Conservation (phyloP, 2,113 vertebrate species). For the Perccottus glenii region DNA sequence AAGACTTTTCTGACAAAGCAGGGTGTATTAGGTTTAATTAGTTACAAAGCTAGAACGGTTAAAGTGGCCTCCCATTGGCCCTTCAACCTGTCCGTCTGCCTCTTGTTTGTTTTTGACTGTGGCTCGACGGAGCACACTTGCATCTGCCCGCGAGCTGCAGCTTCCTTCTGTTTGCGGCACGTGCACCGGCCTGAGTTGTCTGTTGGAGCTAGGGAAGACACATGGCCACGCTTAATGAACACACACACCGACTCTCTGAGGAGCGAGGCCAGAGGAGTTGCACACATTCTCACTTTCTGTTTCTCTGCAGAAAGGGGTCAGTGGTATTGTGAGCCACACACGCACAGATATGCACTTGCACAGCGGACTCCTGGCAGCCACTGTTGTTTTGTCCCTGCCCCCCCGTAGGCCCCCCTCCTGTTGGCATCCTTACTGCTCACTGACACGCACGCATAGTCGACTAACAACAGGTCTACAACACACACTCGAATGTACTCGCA, state of each 20-base stretch:
- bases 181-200: slow-evolving; percentile 42
- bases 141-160: slow-evolving; percentile 58
- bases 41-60: not conserved
- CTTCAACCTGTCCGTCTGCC: slow-evolving; percentile 11
- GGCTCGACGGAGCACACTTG: slow-evolving; percentile 36
- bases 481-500: not conserved
- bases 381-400: slow-evolving; percentile 57
- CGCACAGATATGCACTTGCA: slow-evolving; percentile 17
- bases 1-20: not conserved
- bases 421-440: slow-evolving; percentile 44
- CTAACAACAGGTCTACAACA: slow-evolving; percentile 57
- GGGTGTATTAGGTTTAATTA: not conserved
- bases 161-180: slow-evolving; percentile 58
- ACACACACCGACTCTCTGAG: slow-evolving; percentile 14
- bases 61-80: slow-evolving; percentile 31
- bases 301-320: slow-evolving; percentile 63
- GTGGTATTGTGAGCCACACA: slow-evolving; percentile 41
- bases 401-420: slow-evolving; percentile 26
- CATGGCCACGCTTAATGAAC: slow-evolving; percentile 48
- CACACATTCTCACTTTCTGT: slow-evolving; percentile 57
- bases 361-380: slow-evolving; percentile 43
- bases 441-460: slow-evolving; percentile 39
- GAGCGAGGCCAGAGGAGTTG: slow-evolving; percentile 32
- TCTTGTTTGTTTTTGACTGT: slow-evolving; percentile 49
- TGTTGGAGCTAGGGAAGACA: slow-evolving; percentile 18